Evolutionary conservation across 2,113 vertebrate species (phyloP), one percentile per base, ranked within the genome.

Genomic region (Takifugu bimaculatus): DNA sequence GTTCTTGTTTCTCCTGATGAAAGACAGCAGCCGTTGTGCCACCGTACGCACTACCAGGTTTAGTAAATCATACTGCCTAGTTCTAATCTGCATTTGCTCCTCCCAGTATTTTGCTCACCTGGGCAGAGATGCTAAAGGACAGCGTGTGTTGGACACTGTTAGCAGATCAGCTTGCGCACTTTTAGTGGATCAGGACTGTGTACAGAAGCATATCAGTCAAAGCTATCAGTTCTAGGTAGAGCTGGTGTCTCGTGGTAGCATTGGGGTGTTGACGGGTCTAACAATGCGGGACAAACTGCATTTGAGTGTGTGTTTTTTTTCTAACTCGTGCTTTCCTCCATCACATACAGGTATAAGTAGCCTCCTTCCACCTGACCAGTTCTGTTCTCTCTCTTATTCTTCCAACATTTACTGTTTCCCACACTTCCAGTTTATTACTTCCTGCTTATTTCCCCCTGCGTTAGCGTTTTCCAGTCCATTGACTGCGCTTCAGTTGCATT

Each of bases 181-280:
- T 20, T 20, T 20, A 20, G 20, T 20, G 20, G 20, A 20, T 20
- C 20, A 20, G 20, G 20, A 20, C 20, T 29, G 35, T n/a, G 65
- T 52, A 54, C 58, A 60, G 26, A 44, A 68, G 57, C 7, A 28
- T 44, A 75, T 74, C 78, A 70, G 62, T 81, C 68, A 72, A 20
- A 66, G 56, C 50, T 60, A 81, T 85, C 65, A 68, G 76, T 79
- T 79, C 81, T 83, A 65, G 58, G 83, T 76, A 50, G 70, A 43
- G 35, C 54, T 4, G 14, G 49, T 60, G 68, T 76, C 51, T 65
- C 52, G 4, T 52, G 0, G 54, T 66, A 20, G 20, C 20, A 20
- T 20, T 20, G 20, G 20, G 20, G 20, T 20, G 20, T 20, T 20
- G 74, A 52, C 27, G 10, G 48, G 12, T 4, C 14, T 45, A 39